Base-by-base conservation (phyloP, 2,888 invertebrate genomes). In the Allacma fusca region DNA sequence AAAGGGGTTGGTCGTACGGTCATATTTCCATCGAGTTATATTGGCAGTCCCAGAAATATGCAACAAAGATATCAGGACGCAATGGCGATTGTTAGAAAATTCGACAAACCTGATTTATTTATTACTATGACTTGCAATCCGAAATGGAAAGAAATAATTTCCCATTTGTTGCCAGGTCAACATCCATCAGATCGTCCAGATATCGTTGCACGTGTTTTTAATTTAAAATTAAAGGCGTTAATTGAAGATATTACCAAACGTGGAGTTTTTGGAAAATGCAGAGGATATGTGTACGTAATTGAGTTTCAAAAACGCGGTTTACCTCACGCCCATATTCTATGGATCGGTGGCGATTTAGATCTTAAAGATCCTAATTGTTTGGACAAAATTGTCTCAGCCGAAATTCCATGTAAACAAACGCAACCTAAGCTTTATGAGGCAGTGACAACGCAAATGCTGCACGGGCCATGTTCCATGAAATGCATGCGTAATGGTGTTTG, bases 181-280 rank as follows among this genome's bases (percentile, higher is more conserved):
- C 79, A 79, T 78, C 77, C 85, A 4, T 77, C 80, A 57, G 83
- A 87, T 84, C 81, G 87, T 57, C 86, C 86, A 7, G 86, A 87
- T 80, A 78, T 88, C 57, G 84, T 86, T 12, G 84, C 85, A 43
- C 82, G 86, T 73, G 84, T 86, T 28, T 87, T 86, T 81, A 78
- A 84, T 73, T 77, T 84, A 26, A 86, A 85, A 83, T 79, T 85
- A 40, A 82, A 85, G 67, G 83, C 81, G 1, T 23, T 62, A 0
- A n/a, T n/a, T n/a, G 16, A 75, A 1, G 62, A 78, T 21, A 59
- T 75, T 9, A 1, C 23, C 12, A 62, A 69, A n/a, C 44, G 43
- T 0, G 21, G 67, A 19, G 24, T 57, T 5, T 59, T 78, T n/a
- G 75, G 78, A 7, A 28, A 43, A 26, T 29, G 29, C 0, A 24